phyloP scores from a whole-genome alignment of 2,113 vertebrate species.

The Mormoops blainvillei region DNA sequence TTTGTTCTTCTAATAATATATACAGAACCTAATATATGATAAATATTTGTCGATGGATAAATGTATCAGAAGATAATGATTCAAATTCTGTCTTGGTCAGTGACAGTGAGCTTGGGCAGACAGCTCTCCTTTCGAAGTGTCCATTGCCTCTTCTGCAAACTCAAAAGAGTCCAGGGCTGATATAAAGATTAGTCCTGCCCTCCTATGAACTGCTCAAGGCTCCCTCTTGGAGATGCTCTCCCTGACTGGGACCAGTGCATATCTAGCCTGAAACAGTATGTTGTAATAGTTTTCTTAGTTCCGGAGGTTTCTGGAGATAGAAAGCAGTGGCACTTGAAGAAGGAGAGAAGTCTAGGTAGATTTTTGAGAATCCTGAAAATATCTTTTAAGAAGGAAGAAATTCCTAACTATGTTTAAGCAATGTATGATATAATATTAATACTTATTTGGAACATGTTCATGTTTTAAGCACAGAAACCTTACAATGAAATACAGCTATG shows the following conservation, averaged over 20 bases:
- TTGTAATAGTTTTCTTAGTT: not conserved
- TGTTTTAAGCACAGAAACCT: not conserved
- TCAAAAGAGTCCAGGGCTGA: not conserved
- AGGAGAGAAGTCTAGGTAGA: not conserved
- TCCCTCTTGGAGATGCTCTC: not conserved
- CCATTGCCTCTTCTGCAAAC: not conserved
- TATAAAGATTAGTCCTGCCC: not conserved
- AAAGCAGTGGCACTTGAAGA: not conserved
- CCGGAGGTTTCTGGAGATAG: not conserved
- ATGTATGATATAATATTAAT: not conserved
- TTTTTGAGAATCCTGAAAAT: not conserved
- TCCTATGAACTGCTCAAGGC: not conserved
- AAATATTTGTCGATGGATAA: not conserved
- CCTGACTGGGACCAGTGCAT: fast-evolving
- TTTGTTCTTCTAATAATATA: too few relatives aligned
- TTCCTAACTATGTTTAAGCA: not conserved
- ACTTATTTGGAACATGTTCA: not conserved
- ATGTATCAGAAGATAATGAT: too few relatives aligned
- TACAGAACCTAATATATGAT: fast-evolving
- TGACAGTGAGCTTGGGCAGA: not conserved
- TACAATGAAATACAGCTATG: not conserved
- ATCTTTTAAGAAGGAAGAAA: not conserved
- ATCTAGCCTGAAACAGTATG: not conserved
- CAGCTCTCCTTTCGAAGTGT: not conserved
- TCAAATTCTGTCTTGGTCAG: not conserved